Conservation (phyloP, 2,888 invertebrate genomes). For the Cenopis cana region DNA sequence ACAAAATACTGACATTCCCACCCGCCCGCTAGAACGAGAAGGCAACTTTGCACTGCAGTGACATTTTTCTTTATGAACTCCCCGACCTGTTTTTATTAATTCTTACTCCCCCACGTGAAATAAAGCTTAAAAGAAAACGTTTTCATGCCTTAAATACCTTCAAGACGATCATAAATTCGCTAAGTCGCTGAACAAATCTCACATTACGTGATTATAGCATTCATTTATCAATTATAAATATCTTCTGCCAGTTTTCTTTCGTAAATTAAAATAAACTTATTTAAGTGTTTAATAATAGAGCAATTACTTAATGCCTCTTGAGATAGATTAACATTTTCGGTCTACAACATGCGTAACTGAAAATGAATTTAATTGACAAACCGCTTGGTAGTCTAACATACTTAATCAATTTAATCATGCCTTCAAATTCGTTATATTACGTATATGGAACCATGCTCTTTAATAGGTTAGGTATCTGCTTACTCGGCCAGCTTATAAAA, state of each 20-base stretch:
- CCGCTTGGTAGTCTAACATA: no score
- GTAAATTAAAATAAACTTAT: not conserved
- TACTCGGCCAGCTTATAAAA: no score
- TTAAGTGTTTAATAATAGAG: not conserved
- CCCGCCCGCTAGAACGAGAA: conserved; percentile 59
- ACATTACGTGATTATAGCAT: conserved; percentile 30
- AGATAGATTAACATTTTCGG: no score
- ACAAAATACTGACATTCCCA: conserved; percentile 64
- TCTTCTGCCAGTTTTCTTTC: conserved; percentile 1
- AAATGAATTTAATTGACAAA: no score
- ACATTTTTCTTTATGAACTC: conserved; percentile 79
- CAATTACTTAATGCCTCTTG: not conserved
- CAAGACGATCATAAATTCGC: conserved; percentile 31
- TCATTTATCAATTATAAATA: no score
- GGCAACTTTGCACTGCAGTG: conserved; percentile 73
- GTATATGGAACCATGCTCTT: no score
- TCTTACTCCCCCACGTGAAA: conserved; percentile 62
- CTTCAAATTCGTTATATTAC: no score
- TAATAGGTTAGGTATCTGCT: no score
- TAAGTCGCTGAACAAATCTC: conserved; percentile 19
- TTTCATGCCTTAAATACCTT: conserved; percentile 56
- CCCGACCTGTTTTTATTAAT: conserved; percentile 76
- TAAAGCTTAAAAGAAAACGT: conserved; percentile 66
- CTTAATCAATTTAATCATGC: no score
- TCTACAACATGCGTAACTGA: no score